A percentile compares a stretch with the other conserved stretches of the same genome.
These are phyloP conservation scores for Gonocerus acuteangulatus DNA, from an alignment of 2,888 invertebrate species.

Conservation along the genomic window DNA sequence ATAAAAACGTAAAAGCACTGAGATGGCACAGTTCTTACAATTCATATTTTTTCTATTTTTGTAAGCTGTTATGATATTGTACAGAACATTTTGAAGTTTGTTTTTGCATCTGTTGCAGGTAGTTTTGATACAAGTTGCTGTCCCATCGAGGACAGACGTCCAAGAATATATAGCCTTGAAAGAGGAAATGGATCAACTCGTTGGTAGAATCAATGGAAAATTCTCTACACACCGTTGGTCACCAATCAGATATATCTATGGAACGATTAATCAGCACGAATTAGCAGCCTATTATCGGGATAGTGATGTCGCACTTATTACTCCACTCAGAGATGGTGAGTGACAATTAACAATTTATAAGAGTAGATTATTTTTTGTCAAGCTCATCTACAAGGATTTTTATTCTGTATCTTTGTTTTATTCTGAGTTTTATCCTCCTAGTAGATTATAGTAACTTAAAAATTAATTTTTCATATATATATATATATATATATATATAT, in stretches of 20 bases:
- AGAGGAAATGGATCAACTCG: conserved; percentile 82
- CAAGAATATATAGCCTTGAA: conserved; percentile 84
- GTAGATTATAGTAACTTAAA: no score
- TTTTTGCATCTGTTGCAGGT: conserved; percentile 44
- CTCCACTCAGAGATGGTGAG: conserved; percentile 71
- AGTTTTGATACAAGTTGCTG: conserved; percentile 72
- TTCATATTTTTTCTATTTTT: not conserved
- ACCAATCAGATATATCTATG: conserved; percentile 81
- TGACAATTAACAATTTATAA: no score
- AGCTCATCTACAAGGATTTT: not conserved
- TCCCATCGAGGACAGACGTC: conserved; percentile 82
- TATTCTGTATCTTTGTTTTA: not conserved
- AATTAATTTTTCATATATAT: no score
- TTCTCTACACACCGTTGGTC: conserved; percentile 90
- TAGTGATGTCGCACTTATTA: conserved; percentile 77
- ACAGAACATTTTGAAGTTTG: not conserved
- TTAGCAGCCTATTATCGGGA: conserved; percentile 80
- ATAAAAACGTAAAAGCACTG: no score
- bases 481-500: no score
- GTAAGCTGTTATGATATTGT: not conserved
- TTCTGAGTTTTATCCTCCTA: not conserved
- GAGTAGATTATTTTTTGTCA: conserved; percentile 1
- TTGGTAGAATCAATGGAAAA: conserved; percentile 78
- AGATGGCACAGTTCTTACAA: no score
- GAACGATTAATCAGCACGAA: conserved; percentile 78